A percentile compares a stretch with the other conserved stretches of the same genome.
Evolutionary conservation across 53 echinoderm and acorn worm species (phyloP).

Genomic region (Temnopleurus reevesii): DNA sequence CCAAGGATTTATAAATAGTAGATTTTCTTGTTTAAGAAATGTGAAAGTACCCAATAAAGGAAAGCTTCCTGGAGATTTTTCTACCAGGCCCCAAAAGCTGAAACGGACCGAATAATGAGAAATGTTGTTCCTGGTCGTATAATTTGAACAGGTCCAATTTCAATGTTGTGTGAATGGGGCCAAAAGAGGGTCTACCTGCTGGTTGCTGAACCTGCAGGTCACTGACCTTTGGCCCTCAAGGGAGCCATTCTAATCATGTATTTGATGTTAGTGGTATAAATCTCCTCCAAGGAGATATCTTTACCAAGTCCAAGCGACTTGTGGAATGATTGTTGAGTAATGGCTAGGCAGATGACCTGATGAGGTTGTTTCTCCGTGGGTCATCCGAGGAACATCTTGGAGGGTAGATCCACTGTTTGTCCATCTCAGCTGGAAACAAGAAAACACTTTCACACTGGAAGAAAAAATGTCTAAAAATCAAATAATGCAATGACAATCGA

Average conservation of each 20-base stretch:
- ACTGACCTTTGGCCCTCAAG: constrained; percentile 12
- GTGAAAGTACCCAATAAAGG: neutral
- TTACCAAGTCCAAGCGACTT: neutral
- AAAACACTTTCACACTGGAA: too few relatives aligned
- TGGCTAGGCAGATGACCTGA: neutral
- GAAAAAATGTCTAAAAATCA: too few relatives aligned
- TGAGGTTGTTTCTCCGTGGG: constrained; percentile 3
- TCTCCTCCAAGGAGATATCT: too few relatives aligned
- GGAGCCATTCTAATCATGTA: neutral
- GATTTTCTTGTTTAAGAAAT: constrained; percentile 9
- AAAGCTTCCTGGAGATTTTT: constrained; percentile 14
- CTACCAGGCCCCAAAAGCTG: too few relatives aligned
- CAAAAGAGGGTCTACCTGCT: neutral
- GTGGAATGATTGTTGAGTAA: neutral
- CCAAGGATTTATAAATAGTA: constrained; percentile 3
- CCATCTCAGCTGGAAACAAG: neutral
- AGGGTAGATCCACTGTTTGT: neutral
- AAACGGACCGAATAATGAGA: too few relatives aligned
- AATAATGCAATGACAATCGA: too few relatives aligned
- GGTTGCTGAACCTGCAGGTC: neutral
- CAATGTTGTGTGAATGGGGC: neutral
- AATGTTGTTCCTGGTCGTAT: neutral
- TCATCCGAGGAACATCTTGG: neutral
- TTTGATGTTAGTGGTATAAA: neutral
- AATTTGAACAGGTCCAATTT: neutral